Base-by-base conservation (phyloP, 2,888 invertebrate species). In the Escarpia spicata region DNA sequence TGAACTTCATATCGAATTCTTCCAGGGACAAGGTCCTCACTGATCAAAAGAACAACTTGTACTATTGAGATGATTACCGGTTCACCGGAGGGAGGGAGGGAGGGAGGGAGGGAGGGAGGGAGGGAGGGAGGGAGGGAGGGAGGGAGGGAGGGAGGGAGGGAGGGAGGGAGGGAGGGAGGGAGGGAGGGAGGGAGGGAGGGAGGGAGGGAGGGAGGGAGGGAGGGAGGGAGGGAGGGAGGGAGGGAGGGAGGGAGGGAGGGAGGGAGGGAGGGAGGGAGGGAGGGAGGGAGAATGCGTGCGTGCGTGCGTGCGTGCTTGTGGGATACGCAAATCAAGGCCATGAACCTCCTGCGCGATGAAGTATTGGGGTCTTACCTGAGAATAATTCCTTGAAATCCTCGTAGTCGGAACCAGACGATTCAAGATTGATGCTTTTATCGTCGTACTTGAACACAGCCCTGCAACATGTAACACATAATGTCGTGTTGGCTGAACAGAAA, bases 401-500 rank as follows among this genome's bases (percentile, higher is more conserved):
- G 96, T 98, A 98, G 95, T 97, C 97, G 93, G 97, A 97, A 58
- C 98, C 98, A 92, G 97, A 97, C 93, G 97, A 97, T 60, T 98
- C 97, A 95, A 97, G 97, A 90, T 97, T 96, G 94, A 98, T 97
- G 94, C 97, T 97, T 91, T 97, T 97, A 0, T 97, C 98, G 92
- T 98, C 98, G 96, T 98, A 98, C 96, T 98, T 98, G 96, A 98
- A 98, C 94, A 98, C 97, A 93, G 98, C 97, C 98, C 98, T 98
- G 96, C 75, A 75, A 75, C 19, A 75, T 26, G 75, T 75, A 26
- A 75, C 75, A 75, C n/a, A 26, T 15, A 15, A n/a, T 75, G 9
- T 26, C 19, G 12, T 37, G 37, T 37, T 52, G 52, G 52, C 52
- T 52, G 37, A 37, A 37, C 37, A 37, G 37, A 37, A 37, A 37